Evolutionary conservation across 2,888 invertebrate genomes (phyloP).

Genomic region (Macrosiphum euphorbiae): DNA sequence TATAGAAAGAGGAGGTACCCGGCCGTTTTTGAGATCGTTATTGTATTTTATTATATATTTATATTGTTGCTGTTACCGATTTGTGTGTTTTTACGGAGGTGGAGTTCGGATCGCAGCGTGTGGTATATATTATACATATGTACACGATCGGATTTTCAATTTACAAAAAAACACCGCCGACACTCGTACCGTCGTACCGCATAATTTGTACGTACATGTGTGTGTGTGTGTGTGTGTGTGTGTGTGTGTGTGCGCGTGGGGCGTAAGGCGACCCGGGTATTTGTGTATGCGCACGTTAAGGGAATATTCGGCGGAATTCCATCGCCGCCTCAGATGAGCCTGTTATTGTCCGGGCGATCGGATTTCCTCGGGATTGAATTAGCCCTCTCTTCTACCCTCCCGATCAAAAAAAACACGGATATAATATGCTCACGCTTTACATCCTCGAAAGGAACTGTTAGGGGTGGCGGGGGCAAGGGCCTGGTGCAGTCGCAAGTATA

Average conservation of each 20-base stretch:
- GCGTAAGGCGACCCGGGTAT: constrained; percentile 36
- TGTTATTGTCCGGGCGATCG: constrained; percentile 49
- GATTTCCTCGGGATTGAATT: constrained; percentile 51
- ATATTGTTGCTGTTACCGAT: constrained; percentile 32
- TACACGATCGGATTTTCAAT: constrained; percentile 55
- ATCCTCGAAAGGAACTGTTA: neutral
- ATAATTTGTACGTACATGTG: neutral
- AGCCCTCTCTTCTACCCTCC: neutral
- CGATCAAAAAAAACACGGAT: neutral
- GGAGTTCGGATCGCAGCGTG: constrained; percentile 44
- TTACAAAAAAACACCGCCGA: constrained; percentile 31
- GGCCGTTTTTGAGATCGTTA: constrained; percentile 24
- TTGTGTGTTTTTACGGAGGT: constrained; percentile 48
- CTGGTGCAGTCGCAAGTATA: neutral
- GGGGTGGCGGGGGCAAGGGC: neutral
- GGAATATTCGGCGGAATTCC: constrained; percentile 43
- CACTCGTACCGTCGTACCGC: constrained; percentile 2
- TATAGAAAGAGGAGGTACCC: neutral
- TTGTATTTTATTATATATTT: constrained; percentile 30
- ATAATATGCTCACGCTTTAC: neutral
- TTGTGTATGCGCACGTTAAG: neutral
- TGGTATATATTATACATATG: constrained; percentile 8
- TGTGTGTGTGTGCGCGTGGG: neutral
- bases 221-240: neutral
- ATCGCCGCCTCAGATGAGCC: neutral